Evolutionary conservation across 2,797 vertebrate genomes (phyloP).

Genomic region (Tachyglossus aculeatus): DNA sequence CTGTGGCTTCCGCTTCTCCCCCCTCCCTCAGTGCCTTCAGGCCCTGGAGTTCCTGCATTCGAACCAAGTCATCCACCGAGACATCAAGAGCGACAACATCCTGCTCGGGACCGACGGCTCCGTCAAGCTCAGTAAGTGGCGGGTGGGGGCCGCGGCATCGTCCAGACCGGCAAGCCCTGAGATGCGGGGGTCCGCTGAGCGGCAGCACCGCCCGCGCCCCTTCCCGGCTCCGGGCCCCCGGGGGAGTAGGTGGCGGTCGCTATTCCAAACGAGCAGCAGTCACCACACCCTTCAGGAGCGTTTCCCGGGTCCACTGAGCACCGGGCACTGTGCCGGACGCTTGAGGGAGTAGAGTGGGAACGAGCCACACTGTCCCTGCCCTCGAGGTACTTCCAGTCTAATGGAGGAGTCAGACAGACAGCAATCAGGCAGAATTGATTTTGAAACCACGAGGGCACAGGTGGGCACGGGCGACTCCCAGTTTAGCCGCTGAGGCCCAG

Average conservation of each 20-base stretch:
- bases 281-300: too few relatives aligned
- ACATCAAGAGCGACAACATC: constrained; percentile 99
- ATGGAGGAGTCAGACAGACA: background rate
- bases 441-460: too few relatives aligned
- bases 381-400: background rate
- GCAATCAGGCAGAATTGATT: constrained; percentile 17
- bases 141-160: background rate
- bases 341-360: too few relatives aligned
- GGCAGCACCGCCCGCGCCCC: too few relatives aligned
- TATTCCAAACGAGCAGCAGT: too few relatives aligned
- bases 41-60: constrained; percentile 95
- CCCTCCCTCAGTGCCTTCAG: constrained; percentile 86
- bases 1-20: background rate
- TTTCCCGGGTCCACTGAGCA: background rate
- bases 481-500: too few relatives aligned
- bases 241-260: too few relatives aligned
- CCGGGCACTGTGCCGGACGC: background rate
- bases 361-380: background rate
- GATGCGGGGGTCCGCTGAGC: too few relatives aligned
- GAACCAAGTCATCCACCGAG: constrained; percentile 96
- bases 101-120: constrained; percentile 96
- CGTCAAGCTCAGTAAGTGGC: constrained; percentile 91
- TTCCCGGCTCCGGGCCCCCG: too few relatives aligned
- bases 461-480: too few relatives aligned
- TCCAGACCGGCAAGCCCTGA: too few relatives aligned